These are phyloP conservation scores for Crocodylus rhombifer DNA, from an alignment of 2,797 vertebrate genomes.

Conservation along the genomic window DNA sequence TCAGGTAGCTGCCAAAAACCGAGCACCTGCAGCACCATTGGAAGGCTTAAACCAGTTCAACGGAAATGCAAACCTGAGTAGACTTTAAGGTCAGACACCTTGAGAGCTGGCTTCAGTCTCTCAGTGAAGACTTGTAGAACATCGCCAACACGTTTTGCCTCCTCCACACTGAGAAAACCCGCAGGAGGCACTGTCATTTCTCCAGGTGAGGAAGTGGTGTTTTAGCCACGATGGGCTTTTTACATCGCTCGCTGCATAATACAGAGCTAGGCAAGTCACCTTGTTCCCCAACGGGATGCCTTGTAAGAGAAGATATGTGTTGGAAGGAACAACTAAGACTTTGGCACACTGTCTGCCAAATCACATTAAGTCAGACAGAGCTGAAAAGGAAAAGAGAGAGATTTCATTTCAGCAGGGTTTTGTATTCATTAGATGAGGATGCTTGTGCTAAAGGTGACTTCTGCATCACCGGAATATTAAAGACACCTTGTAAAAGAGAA, in stretches of 20 bases:
- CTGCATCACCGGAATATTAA: neutral
- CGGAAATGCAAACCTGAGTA: neutral
- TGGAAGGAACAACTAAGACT: neutral
- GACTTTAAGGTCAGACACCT: neutral
- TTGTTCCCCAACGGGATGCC: neutral
- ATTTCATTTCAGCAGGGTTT: neutral
- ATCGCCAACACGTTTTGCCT: neutral
- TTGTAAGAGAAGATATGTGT: neutral
- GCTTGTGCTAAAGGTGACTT: neutral
- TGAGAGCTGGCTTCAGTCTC: neutral
- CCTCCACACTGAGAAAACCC: neutral
- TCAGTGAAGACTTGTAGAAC: neutral
- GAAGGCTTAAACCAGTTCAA: neutral
- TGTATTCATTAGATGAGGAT: neutral
- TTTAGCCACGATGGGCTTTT: neutral
- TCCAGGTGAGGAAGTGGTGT: neutral
- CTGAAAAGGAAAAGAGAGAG: neutral
- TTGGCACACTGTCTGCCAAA: neutral
- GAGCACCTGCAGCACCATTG: neutral
- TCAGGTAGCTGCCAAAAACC: neutral
- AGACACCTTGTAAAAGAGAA: neutral
- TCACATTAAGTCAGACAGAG: neutral
- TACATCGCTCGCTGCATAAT: neutral
- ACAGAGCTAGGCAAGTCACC: neutral
- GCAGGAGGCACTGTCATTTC: neutral